A percentile compares a stretch with the other conserved stretches of the same genome.
Conservation (phyloP, 2,113 vertebrate species). For the Neolamprologus hecqui region DNA sequence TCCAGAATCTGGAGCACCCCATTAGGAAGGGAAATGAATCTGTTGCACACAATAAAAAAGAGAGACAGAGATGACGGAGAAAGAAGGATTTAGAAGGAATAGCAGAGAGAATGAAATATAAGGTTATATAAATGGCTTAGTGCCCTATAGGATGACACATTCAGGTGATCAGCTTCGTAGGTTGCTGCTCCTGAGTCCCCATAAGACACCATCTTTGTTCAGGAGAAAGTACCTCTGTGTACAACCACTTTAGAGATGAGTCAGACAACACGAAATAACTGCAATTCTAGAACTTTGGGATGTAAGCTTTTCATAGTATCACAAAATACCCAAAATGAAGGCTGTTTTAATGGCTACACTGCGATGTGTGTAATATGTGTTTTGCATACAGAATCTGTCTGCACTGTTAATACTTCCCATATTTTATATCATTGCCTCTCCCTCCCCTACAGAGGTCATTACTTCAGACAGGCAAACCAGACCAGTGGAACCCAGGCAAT, state of each 20-base stretch:
- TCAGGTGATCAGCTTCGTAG: neutral
- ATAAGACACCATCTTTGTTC: neutral
- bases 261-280: neutral
- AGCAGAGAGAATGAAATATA: neutral
- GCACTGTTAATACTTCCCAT: neutral
- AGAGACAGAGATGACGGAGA: neutral
- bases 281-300: neutral
- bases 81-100: neutral
- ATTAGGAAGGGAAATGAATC: conserved; percentile 88
- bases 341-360: neutral
- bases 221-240: neutral
- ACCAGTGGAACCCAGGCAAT: neutral
- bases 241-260: neutral
- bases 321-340: neutral
- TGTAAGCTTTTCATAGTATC: neutral
- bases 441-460: neutral
- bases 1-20: conserved; percentile 93
- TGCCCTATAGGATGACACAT: neutral
- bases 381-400: neutral
- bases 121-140: neutral
- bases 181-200: neutral
- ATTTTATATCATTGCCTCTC: neutral
- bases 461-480: neutral
- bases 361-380: neutral
- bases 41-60: conserved; percentile 37